These are phyloP conservation scores for Rattus norvegicus DNA, from an alignment of 2,113 vertebrate species.

Conservation along the genomic window GRCr8 NC_086021.1:39836501-39837000, in stretches of 20 bases:
- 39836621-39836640: neutral
- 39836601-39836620: neutral
- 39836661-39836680: neutral
- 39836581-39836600: neutral
- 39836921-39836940: slow-evolving; percentile 16
- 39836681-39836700: neutral
- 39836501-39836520: neutral
- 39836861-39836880: neutral
- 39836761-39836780: neutral
- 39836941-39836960: neutral
- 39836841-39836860: slow-evolving; percentile 44
- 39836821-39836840: neutral
- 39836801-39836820: neutral
- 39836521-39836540: slow-evolving; percentile 50
- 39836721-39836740: neutral
- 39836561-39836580: neutral
- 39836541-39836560: neutral
- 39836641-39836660: neutral
- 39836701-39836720: neutral
- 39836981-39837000: neutral
- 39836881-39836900: slow-evolving; percentile 27
- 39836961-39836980: neutral
- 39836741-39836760: neutral
- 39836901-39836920: neutral
- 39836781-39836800: neutral